Percentiles rank a stretch among this genome's conserved stretches.
phyloP scores from a whole-genome alignment of 1,140 invertebrate genomes.

The Dryas iulia region DNA sequence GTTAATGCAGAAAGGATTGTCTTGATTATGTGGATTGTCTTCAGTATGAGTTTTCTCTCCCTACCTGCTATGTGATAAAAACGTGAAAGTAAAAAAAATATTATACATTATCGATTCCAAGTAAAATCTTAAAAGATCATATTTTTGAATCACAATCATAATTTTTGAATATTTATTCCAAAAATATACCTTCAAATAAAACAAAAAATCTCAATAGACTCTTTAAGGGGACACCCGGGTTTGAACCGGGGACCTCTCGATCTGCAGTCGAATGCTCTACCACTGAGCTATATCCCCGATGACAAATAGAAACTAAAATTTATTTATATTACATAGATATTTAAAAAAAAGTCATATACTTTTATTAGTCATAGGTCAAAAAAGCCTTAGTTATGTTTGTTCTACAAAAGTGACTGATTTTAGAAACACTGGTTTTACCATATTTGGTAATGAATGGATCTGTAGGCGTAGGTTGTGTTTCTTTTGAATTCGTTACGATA shows the following conservation, averaged over 20 bases:
- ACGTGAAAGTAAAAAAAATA: too few relatives aligned
- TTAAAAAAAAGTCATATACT: neutral
- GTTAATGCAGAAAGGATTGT: too few relatives aligned
- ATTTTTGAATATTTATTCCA: neutral
- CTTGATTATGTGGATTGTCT: too few relatives aligned
- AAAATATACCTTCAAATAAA: neutral
- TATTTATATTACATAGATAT: neutral
- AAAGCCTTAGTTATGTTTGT: too few relatives aligned
- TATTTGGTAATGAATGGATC: neutral
- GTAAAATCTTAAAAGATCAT: too few relatives aligned
- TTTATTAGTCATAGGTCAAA: neutral
- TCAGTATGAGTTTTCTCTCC: too few relatives aligned
- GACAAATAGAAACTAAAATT: neutral
- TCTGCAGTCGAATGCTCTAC: neutral
- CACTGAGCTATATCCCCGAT: neutral
- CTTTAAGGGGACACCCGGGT: neutral
- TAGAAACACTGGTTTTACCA: neutral
- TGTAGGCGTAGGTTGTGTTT: neutral
- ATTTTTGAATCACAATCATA: too few relatives aligned
- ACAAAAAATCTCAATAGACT: neutral
- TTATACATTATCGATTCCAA: too few relatives aligned
- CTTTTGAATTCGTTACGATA: too few relatives aligned
- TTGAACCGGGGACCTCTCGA: neutral
- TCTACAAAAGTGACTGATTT: neutral
- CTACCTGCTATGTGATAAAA: too few relatives aligned